Evolutionary conservation across 2,113 vertebrate species (phyloP).

Genomic region (Tapirus terrestris): DNA sequence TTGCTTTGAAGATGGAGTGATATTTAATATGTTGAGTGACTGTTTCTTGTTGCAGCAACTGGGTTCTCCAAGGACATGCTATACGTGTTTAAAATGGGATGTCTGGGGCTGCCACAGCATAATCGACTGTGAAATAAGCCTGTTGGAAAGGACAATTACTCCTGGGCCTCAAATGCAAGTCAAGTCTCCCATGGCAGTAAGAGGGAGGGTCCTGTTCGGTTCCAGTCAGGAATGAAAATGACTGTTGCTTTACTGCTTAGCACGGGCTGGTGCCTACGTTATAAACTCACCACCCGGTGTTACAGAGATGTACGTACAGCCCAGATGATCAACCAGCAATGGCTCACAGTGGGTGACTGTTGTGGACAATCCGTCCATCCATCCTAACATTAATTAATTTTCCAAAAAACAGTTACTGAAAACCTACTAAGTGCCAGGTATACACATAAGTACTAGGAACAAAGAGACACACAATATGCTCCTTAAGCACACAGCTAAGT

Average conservation of each 20-base stretch:
- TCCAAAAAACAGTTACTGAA: neutral
- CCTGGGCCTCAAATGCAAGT: constrained; percentile 66
- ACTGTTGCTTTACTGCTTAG: neutral
- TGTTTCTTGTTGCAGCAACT: constrained; percentile 64
- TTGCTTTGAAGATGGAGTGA: constrained; percentile 74
- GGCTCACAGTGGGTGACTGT: neutral
- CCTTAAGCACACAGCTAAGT: neutral
- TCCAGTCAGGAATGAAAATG: constrained; percentile 43
- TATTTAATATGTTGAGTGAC: constrained; percentile 77
- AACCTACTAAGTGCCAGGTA: neutral
- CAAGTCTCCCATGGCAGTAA: constrained; percentile 12
- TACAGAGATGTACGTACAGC: neutral
- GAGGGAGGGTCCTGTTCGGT: constrained; percentile 11
- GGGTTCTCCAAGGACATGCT: constrained; percentile 71
- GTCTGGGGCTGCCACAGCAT: constrained; percentile 74
- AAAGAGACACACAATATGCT: neutral
- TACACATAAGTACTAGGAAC: neutral
- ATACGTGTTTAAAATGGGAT: constrained; percentile 72
- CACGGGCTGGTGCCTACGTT: neutral
- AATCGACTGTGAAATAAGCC: constrained; percentile 82
- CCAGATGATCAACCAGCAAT: neutral
- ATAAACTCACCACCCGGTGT: neutral
- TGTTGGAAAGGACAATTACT: constrained; percentile 75
- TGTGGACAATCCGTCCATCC: neutral
- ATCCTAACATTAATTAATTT: neutral